Conservation (phyloP, 2,888 invertebrate genomes). For the Tupiocoris notatus region DNA sequence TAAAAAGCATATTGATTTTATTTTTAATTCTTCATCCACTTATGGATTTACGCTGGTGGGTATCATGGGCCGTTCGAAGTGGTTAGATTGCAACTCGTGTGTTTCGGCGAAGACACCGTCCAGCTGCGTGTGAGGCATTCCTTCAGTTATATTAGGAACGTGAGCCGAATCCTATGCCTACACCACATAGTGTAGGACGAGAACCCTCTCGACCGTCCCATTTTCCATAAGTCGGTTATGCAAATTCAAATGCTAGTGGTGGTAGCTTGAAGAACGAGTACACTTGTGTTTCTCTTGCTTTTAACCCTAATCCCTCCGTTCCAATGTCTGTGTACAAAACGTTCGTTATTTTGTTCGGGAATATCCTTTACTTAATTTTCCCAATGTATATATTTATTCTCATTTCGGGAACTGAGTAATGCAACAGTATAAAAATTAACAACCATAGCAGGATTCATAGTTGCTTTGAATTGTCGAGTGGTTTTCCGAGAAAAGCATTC, state of each 20-base stretch:
- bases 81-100: background rate
- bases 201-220: background rate
- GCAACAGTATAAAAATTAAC: too few species aligned
- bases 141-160: constrained; percentile 31
- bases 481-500: too few species aligned
- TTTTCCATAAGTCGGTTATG: constrained; percentile 30
- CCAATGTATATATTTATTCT: too few species aligned
- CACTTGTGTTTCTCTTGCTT: background rate
- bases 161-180: constrained; percentile 23
- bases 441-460: too few species aligned
- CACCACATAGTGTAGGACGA: too few species aligned
- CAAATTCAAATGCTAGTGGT: background rate
- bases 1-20: too few species aligned
- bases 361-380: too few species aligned
- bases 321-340: too few species aligned
- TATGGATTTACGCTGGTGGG: background rate
- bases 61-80: background rate
- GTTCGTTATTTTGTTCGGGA: too few species aligned
- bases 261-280: constrained; percentile 8
- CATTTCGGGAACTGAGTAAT: too few species aligned
- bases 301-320: constrained; percentile 8
- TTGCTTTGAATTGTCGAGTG: too few species aligned
- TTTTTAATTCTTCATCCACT: too few species aligned
- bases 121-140: background rate
- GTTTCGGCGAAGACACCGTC: background rate